phyloP scores from a whole-genome alignment of 2,797 vertebrate genomes.

The Cyclura pinguis region DNA sequence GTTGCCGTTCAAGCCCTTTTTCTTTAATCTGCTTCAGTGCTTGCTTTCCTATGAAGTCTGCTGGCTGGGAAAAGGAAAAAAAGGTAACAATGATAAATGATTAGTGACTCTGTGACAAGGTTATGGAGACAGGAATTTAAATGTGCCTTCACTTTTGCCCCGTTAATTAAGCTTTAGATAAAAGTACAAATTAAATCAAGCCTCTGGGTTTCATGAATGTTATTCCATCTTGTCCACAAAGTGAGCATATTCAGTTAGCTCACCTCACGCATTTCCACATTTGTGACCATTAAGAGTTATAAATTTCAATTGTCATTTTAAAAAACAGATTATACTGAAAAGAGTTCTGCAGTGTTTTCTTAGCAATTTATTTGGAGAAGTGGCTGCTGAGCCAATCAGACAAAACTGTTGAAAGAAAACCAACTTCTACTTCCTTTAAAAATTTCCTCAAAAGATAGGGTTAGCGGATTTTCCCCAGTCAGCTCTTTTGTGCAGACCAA shows the following conservation, averaged over 20 bases:
- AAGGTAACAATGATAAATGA: conserved; percentile 71
- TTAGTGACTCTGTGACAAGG: conserved; percentile 54
- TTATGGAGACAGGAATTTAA: conserved; percentile 65
- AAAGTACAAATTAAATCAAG: conserved; percentile 70
- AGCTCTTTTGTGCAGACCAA: not conserved
- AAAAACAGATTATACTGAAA: not conserved
- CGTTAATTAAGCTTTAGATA: conserved; percentile 60
- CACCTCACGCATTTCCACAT: conserved; percentile 25
- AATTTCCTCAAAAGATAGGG: not conserved
- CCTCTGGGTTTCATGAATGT: conserved; percentile 40
- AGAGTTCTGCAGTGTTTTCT: not conserved
- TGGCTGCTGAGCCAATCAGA: not conserved
- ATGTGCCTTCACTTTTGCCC: conserved; percentile 68
- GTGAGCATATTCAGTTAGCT: conserved; percentile 46
- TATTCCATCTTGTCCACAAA: conserved; percentile 47
- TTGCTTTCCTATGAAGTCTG: conserved; percentile 88
- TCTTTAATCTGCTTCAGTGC: conserved; percentile 92
- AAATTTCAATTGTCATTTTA: not conserved
- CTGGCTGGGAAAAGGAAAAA: conserved; percentile 76
- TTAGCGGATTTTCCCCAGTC: not conserved
- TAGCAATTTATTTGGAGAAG: not conserved
- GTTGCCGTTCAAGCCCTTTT: conserved; percentile 87
- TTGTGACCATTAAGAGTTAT: not conserved
- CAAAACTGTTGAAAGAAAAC: not conserved
- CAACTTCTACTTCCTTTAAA: not conserved